Conservation (phyloP, 1,140 invertebrate genomes). For the Metopolophium dirhodum region DNA sequence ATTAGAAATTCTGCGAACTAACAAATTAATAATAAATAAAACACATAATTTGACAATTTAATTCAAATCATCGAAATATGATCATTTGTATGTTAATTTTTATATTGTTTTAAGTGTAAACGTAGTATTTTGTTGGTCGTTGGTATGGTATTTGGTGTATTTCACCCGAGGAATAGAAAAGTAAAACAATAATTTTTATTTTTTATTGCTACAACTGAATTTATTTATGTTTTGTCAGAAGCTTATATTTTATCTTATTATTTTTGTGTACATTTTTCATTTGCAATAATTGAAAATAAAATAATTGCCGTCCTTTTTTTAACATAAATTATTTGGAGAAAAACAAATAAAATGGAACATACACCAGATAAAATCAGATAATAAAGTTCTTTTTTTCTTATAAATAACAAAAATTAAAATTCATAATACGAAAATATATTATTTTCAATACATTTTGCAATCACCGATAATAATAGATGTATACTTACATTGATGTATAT, state of each 20-base stretch:
- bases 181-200: neutral
- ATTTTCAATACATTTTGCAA: neutral
- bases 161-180: neutral
- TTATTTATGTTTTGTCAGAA: neutral
- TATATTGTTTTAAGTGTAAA: neutral
- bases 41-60: neutral
- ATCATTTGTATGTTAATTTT: neutral
- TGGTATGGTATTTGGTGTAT: neutral
- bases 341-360: neutral
- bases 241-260: constrained; percentile 3
- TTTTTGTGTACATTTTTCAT: neutral
- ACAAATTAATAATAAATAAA: no score
- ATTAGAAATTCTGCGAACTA: no score
- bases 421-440: neutral
- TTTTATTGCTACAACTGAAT: neutral
- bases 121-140: neutral
- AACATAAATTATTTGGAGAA: neutral
- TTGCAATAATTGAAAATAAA: neutral
- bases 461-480: neutral
- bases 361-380: neutral
- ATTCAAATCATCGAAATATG: neutral
- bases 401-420: neutral
- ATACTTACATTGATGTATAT: no score
- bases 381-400: neutral
- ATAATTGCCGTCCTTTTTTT: neutral